Conservation (phyloP, 2,113 vertebrate genomes). For the Crotophaga sulcirostris region DNA sequence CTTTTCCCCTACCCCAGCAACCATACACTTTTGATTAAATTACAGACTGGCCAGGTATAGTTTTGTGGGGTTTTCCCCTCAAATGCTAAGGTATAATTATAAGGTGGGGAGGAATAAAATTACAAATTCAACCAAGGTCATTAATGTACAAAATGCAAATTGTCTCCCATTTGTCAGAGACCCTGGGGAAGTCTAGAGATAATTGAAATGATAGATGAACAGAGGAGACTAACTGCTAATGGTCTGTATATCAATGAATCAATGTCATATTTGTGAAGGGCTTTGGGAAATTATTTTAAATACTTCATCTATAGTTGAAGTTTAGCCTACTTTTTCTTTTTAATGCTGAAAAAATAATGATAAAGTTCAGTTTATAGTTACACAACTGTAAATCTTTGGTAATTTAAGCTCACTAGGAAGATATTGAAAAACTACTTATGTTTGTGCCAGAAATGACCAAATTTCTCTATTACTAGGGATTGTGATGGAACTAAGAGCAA, state of each 20-base stretch:
- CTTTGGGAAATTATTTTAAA: constrained; percentile 74
- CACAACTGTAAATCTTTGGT: background rate
- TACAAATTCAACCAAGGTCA: constrained; percentile 73
- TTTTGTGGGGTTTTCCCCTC: background rate
- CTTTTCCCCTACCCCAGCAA: background rate
- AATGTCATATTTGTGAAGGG: constrained; percentile 76
- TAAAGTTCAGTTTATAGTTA: constrained; percentile 10
- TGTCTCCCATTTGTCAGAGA: constrained; percentile 77
- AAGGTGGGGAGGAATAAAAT: constrained; percentile 11
- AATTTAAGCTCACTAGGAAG: background rate
- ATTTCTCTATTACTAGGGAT: background rate
- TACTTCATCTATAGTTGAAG: constrained; percentile 63
- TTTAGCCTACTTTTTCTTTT: constrained; percentile 65
- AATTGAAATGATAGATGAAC: constrained; percentile 82
- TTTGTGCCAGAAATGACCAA: background rate
- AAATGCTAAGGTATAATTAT: background rate
- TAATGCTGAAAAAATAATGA: constrained; percentile 51
- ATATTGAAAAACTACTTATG: background rate
- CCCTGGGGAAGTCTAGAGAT: constrained; percentile 73
- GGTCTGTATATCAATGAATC: constrained; percentile 78
- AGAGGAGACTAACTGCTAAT: constrained; percentile 74
- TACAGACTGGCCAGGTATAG: background rate
- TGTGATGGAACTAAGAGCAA: background rate
- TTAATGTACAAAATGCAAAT: constrained; percentile 76
- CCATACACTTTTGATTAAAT: background rate